These are phyloP conservation scores for Thryonomys swinderianus DNA, from an alignment of 2,113 vertebrate genomes.

Conservation along the genomic window DNA sequence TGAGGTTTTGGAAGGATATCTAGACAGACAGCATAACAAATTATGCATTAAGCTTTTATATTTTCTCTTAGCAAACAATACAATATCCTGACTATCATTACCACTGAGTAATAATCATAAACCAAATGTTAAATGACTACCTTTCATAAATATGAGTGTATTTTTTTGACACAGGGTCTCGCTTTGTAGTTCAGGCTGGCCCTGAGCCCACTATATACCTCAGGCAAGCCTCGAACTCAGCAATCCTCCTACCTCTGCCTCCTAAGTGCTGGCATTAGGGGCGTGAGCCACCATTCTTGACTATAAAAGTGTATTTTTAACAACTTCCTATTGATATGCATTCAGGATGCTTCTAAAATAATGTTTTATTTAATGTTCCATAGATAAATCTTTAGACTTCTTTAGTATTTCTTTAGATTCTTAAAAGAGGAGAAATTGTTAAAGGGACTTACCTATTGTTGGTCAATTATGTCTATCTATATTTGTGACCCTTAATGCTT, in stretches of 20 bases:
- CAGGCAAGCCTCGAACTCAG: too few relatives aligned
- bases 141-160: not conserved
- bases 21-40: not conserved
- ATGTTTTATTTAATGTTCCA: not conserved
- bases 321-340: not conserved
- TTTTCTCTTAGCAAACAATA: conserved; percentile 6
- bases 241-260: too few relatives aligned
- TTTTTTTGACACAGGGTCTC: too few relatives aligned
- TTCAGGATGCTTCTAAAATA: not conserved
- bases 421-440: not conserved
- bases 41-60: not conserved
- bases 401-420: not conserved
- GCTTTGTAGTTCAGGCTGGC: too few relatives aligned
- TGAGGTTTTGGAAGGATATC: not conserved
- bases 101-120: conserved; percentile 9
- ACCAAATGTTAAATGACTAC: not conserved
- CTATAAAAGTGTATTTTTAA: not conserved
- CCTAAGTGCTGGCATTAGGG: too few relatives aligned
- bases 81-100: not conserved
- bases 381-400: not conserved
- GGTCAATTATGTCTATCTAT: conserved; percentile 14
- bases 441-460: not conserved
- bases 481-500: not conserved
- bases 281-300: too few relatives aligned
- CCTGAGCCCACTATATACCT: too few relatives aligned